These are phyloP conservation scores for Gallinago stenura DNA, from an alignment of 2,797 vertebrate species.

Conservation along the genomic window DNA sequence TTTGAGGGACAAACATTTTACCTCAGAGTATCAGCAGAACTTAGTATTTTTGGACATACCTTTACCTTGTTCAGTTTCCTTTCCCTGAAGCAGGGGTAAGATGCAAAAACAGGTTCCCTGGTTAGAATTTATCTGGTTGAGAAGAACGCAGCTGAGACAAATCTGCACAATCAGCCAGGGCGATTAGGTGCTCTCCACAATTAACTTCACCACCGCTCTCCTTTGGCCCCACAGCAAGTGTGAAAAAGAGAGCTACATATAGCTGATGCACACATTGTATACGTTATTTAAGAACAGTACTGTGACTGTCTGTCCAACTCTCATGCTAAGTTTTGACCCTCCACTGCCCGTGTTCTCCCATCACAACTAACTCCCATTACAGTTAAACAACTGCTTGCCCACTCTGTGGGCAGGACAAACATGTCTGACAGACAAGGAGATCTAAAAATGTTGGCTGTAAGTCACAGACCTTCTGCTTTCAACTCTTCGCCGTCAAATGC, in stretches of 20 bases:
- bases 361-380: not conserved
- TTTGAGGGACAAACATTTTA: not conserved
- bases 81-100: not conserved
- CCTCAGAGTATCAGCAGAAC: not conserved
- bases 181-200: not conserved
- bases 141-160: not conserved
- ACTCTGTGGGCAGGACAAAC: not conserved
- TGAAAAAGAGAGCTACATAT: not conserved
- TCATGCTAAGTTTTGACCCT: not conserved
- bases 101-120: not conserved
- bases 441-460: not conserved
- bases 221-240: not conserved
- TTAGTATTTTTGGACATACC: not conserved
- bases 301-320: not conserved
- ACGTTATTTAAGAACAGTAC: not conserved
- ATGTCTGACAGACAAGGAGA: not conserved
- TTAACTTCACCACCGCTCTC: not conserved
- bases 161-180: not conserved
- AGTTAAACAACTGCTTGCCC: not conserved
- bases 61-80: not conserved
- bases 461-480: not conserved
- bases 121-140: not conserved
- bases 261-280: too few relatives aligned
- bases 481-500: not conserved
- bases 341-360: not conserved